Evolutionary conservation across 2,113 vertebrate genomes (phyloP), one percentile per base, ranked within the genome.

Genomic region (Vicugna pacos): DNA sequence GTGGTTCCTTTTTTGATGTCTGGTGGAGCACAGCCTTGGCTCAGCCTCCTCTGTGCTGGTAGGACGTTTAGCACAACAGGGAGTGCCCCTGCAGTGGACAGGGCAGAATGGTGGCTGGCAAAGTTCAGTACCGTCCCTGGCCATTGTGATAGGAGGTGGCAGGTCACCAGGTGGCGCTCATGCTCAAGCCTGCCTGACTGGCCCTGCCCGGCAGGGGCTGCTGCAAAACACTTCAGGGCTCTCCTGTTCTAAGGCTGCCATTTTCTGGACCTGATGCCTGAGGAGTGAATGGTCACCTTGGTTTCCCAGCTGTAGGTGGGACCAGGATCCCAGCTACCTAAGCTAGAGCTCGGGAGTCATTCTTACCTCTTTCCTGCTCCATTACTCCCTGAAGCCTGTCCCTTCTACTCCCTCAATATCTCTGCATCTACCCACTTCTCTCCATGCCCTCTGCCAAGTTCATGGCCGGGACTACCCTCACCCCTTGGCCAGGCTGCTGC

Each of bases 401-500:
- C 2, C 11, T 92, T 86, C 42, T 58, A 6, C 1, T 11, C 38
- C 17, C 64, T 70, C 19, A 16, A 6, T 16, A 14, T 79, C 42
- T 73, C 89, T 94, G 79, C 54, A 30, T 62, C 77, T 56, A 8
- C 30, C 52, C 69, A 8, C 67, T 83, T 92, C 48, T 90, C 20
- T 56, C 52, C 2, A 7, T 42, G 38, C 10, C 48, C 65, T 62
- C 28, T n/a, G 48, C 22, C n/a, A 32, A 0, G n/a, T 10, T 76
- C 76, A 32, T 19, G 28, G 24, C 20, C 5, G 8, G 24, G 22
- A 42, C 19, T 56, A 38, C 62, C 58, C 58, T 67, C 24, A 60
- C 69, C 46, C 38, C 20, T 24, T 20, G 17, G 16, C 22, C 22
- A 30, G 38, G 67, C 4, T 35, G 50, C 38, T 24, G 65, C 80